Evolutionary conservation across 2,113 vertebrate genomes (phyloP).

Genomic region (Nycticebus coucang): DNA sequence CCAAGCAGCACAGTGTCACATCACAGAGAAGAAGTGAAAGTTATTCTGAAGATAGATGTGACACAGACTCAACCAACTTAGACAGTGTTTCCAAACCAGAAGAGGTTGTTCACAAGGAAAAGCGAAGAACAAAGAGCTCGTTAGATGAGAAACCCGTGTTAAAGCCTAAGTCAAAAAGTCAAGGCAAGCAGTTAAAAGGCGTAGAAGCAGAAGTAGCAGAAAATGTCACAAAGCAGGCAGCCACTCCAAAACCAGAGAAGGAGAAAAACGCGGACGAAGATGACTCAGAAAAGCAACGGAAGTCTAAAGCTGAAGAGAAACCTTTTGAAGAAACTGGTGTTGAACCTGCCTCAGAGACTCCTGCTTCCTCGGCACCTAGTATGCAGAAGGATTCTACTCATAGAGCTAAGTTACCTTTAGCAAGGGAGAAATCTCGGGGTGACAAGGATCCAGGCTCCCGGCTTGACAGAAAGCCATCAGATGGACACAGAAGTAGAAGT

Average conservation of each 20-base stretch:
- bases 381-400: constrained; percentile 83
- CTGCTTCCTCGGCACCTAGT: constrained; percentile 59
- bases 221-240: constrained; percentile 74
- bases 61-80: constrained; percentile 85
- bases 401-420: constrained; percentile 76
- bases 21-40: constrained; percentile 84
- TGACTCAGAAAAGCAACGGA: constrained; percentile 89
- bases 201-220: constrained; percentile 86
- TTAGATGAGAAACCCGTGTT: constrained; percentile 87
- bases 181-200: constrained; percentile 85
- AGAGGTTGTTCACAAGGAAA: constrained; percentile 89
- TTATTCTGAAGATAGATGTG: constrained; percentile 91
- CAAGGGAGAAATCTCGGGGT: constrained; percentile 87
- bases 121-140: constrained; percentile 89
- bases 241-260: constrained; percentile 86
- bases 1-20: constrained; percentile 78
- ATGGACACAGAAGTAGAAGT: constrained; percentile 85
- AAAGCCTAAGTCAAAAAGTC: constrained; percentile 89
- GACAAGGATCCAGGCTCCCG: constrained; percentile 87
- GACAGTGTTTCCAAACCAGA: constrained; percentile 89
- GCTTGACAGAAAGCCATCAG: constrained; percentile 87
- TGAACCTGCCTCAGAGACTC: constrained; percentile 67
- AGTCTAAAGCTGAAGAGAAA: constrained; percentile 85
- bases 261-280: constrained; percentile 82
- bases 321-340: constrained; percentile 81